Conservation (phyloP, 1,140 invertebrate species). For the Trinorchestia longiramus region DNA sequence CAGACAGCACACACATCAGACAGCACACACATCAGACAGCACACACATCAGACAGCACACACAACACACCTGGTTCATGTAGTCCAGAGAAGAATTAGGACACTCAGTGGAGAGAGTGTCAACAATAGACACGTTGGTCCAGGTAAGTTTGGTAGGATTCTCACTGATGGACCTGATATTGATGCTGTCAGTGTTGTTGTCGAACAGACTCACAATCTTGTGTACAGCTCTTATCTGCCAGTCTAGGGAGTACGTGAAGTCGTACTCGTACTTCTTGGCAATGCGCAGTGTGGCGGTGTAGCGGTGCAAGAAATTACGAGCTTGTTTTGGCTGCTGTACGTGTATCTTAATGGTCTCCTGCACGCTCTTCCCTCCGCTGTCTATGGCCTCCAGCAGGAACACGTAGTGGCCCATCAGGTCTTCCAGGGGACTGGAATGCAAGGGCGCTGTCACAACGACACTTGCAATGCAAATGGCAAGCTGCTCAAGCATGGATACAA, state of each 20-base stretch:
- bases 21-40: too few species aligned
- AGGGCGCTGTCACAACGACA: too few species aligned
- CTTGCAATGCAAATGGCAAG: too few species aligned
- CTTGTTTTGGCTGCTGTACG: constrained; percentile 83
- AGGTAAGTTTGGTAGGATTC: constrained; percentile 72
- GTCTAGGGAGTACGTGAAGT: constrained; percentile 78
- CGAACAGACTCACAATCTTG: constrained; percentile 60
- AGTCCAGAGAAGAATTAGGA: constrained; percentile 73
- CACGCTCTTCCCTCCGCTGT: constrained; percentile 79
- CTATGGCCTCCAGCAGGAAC: constrained; percentile 82
- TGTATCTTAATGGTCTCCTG: constrained; percentile 81
- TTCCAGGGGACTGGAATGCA: constrained; percentile 80
- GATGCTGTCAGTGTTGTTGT: constrained; percentile 57
- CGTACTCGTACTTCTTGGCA: constrained; percentile 79
- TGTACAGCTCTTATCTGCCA: constrained; percentile 72
- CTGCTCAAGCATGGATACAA: too few species aligned
- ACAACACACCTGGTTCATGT: not conserved
- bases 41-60: too few species aligned
- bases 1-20: too few species aligned
- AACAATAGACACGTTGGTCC: constrained; percentile 87
- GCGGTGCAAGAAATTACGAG: constrained; percentile 84
- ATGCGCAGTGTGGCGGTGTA: constrained; percentile 79
- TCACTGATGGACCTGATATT: constrained; percentile 60
- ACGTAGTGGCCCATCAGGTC: constrained; percentile 86
- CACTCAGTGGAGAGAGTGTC: constrained; percentile 78